A percentile compares a stretch with the other conserved stretches of the same genome.
Evolutionary conservation across 2,797 vertebrate genomes (phyloP).

Genomic region (Tympanoctomys barrerae): DNA sequence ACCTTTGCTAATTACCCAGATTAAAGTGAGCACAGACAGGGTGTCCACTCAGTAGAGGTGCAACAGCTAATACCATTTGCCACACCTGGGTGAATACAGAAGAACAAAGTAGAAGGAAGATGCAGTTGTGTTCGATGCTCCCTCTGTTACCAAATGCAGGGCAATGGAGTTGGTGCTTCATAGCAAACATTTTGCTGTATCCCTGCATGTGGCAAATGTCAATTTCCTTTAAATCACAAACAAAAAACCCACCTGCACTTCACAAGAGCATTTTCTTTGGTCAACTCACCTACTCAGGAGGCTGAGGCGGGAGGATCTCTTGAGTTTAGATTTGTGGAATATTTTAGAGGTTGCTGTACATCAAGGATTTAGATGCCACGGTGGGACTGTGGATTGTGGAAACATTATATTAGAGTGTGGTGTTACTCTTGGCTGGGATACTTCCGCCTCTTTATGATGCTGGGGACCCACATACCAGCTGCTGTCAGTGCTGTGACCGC

Average conservation of each 20-base stretch:
- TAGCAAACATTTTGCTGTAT: background rate
- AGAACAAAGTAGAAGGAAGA: background rate
- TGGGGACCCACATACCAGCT: background rate
- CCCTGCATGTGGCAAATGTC: background rate
- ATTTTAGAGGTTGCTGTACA: background rate
- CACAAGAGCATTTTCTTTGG: background rate
- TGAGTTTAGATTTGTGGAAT: background rate
- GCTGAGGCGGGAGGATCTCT: no score
- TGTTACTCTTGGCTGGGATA: background rate
- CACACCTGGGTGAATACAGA: background rate
- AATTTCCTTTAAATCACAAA: conserved; percentile 37
- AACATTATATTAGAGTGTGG: background rate
- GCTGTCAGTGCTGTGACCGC: background rate
- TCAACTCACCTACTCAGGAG: background rate
- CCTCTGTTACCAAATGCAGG: background rate
- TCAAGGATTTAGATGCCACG: background rate
- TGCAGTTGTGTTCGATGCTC: background rate
- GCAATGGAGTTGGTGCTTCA: background rate
- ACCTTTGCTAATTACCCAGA: background rate
- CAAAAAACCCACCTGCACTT: conserved; percentile 14
- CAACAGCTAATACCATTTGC: background rate
- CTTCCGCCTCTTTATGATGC: background rate
- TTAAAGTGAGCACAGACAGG: background rate
- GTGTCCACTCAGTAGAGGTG: background rate
- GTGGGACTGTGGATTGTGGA: background rate